Conservation (phyloP, 1,140 invertebrate species). For the Temnothorax curvispinosus region DNA sequence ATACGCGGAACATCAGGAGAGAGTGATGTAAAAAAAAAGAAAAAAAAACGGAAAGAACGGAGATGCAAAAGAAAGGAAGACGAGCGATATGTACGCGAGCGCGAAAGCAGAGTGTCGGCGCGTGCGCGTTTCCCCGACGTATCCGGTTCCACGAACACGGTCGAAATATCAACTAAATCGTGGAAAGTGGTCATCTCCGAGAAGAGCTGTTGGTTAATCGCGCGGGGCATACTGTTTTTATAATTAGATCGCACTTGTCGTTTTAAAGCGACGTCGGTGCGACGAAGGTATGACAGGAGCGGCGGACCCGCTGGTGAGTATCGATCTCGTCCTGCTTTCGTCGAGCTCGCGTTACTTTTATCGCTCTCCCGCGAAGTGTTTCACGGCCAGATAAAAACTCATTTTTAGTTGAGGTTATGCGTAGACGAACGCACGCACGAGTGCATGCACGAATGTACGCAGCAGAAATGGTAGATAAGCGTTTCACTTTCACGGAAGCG, state of each 20-base stretch:
- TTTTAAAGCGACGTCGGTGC: not conserved
- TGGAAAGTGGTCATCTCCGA: not conserved
- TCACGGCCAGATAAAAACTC: not conserved
- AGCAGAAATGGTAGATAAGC: too few species aligned
- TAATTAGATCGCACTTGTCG: not conserved
- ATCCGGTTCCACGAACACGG: constrained; percentile 1
- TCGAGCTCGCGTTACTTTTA: not conserved
- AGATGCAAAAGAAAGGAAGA: not conserved
- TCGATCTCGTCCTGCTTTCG: constrained; percentile 15
- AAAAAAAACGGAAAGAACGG: not conserved
- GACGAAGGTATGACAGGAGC: constrained; percentile 60
- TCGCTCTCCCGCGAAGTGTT: not conserved
- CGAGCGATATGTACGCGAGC: not conserved
- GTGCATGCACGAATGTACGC: too few species aligned
- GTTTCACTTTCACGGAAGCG: too few species aligned
- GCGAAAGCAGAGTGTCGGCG: not conserved
- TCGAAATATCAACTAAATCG: not conserved
- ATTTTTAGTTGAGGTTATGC: too few species aligned
- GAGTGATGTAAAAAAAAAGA: constrained; percentile 17
- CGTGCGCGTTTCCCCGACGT: not conserved
- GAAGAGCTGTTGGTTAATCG: not conserved
- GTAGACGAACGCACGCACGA: too few species aligned
- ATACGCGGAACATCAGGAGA: not conserved
- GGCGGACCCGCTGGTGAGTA: constrained; percentile 64
- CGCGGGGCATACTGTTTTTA: not conserved